phyloP scores from a whole-genome alignment of 2,888 invertebrate genomes.

The Dusona sp. region DNA sequence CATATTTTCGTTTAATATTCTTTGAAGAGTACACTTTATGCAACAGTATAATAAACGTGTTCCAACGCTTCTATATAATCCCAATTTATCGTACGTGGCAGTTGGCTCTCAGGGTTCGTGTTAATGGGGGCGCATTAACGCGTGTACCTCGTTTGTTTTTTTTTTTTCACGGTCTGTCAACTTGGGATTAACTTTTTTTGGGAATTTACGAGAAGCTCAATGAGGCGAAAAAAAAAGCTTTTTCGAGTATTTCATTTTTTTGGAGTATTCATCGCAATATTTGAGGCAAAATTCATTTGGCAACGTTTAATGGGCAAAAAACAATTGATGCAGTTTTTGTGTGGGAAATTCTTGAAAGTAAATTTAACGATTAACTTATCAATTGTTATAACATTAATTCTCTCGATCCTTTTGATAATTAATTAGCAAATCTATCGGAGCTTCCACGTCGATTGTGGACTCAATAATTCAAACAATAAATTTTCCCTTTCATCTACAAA shows the following conservation, averaged over 20 bases:
- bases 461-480: neutral
- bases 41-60: neutral
- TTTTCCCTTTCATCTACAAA: neutral
- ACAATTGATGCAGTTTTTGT: neutral
- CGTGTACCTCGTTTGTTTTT: neutral
- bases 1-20: neutral
- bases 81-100: slow-evolving; percentile 16
- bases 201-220: neutral
- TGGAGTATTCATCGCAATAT: neutral
- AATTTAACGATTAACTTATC: neutral
- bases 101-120: slow-evolving; percentile 8
- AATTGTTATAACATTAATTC: neutral
- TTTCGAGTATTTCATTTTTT: neutral
- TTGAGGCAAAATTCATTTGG: neutral
- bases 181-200: neutral
- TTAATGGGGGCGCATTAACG: neutral
- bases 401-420: neutral
- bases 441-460: slow-evolving; percentile 5
- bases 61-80: slow-evolving; percentile 39
- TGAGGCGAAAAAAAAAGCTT: neutral
- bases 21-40: neutral
- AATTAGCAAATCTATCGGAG: neutral
- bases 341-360: neutral
- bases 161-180: neutral
- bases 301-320: neutral